Evolutionary conservation across 2,888 invertebrate species (phyloP), one percentile per base, ranked within the genome.

Genomic region (Latrodectus elegans): DNA sequence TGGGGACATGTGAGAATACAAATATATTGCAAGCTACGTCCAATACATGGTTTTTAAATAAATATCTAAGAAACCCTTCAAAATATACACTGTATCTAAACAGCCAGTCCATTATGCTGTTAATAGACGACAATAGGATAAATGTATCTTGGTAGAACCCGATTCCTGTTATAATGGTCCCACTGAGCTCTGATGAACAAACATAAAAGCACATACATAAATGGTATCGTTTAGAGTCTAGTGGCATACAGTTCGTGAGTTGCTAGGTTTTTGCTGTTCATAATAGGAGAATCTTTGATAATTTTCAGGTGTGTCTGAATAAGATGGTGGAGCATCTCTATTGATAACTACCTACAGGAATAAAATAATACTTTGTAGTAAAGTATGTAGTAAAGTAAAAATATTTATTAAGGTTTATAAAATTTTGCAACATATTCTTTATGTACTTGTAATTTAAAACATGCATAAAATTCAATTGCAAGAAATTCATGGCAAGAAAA

Each of bases 261-360:
- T 55, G 11, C 11, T 49, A 10, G 73, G 79, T 55, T 87, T 87
- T n/a, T 68, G 75, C 60, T 87, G 81, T 67, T 87, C 81, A 65
- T 81, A 86, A 52, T 65, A 77, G 26, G 81, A 55, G 70, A 77
- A 81, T 26, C 81, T 81, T 14, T 76, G 81, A 65, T 86, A 81
- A 64, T 86, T 75, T n/a, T 81, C 80, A 8, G 86, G 86, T 9
- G 53, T 86, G 1, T 80, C 86, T 14, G 86, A 81, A n/a, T 87
- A 87, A 12, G 86, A 77, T n/a, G 86, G 86, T 4, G 86, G 81
- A 15, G 81, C 86, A 53, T 87, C 86, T 14, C 67, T 65, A n/a
- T 77, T 51, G 8, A 82, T 71, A 14, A 86, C 51, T 22, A 87
- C 86, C 86, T 87, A 26, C 4, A 67, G 38, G 38, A 71, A 71